Percentiles rank a stretch among this genome's conserved stretches.
These are phyloP conservation scores for Drosophila infuscata DNA, from an alignment of 2,888 invertebrate species.

Conservation along the genomic window DNA sequence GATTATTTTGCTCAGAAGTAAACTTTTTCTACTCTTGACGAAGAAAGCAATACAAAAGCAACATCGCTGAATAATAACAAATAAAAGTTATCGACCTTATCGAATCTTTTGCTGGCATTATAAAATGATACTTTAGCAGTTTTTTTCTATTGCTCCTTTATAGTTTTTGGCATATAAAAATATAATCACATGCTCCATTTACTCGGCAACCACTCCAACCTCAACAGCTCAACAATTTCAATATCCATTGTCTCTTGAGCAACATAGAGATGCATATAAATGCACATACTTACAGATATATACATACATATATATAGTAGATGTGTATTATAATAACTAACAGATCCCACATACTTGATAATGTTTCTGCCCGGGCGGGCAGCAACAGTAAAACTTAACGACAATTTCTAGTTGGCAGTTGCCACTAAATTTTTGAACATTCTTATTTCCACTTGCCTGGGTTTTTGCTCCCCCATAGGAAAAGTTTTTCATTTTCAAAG, in stretches of 20 bases:
- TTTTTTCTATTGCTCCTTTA: not conserved
- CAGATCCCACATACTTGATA: conserved; percentile 47
- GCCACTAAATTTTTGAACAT: conserved; percentile 63
- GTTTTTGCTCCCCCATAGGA: conserved; percentile 10
- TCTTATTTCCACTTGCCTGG: conserved; percentile 46
- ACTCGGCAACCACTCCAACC: not conserved
- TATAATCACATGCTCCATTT: not conserved
- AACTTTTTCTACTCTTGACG: not conserved
- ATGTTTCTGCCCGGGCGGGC: conserved; percentile 12
- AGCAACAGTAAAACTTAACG: conserved; percentile 49
- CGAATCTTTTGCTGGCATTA: not conserved
- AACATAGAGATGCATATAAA: not conserved
- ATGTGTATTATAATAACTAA: conserved; percentile 15
- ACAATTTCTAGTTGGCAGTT: conserved; percentile 52
- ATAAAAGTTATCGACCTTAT: not conserved
- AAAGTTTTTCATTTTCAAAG: conserved; percentile 54
- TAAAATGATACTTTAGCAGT: not conserved
- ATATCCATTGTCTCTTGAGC: conserved; percentile 12
- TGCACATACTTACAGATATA: not conserved
- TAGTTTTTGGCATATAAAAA: not conserved
- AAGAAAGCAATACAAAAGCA: not conserved
- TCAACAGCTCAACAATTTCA: conserved; percentile 10
- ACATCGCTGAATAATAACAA: not conserved
- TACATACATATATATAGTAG: not conserved
- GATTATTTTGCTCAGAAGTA: not conserved